Conservation (phyloP, 2,113 vertebrate species). For the Phyllopteryx taeniolatus region DNA sequence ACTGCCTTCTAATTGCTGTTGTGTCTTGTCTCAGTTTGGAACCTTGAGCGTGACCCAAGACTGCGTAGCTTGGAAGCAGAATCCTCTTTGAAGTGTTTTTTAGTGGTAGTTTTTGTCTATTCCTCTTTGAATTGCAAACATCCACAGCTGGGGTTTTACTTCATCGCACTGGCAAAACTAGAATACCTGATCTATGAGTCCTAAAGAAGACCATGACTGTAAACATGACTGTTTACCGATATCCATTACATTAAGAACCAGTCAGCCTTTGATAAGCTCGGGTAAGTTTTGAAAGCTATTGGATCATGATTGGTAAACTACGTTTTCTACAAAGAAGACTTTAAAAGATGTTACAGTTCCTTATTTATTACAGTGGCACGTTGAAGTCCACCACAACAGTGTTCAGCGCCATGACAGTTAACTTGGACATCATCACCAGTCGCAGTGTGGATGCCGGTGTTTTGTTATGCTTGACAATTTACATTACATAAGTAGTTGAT, state of each 20-base stretch:
- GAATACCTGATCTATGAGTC: background rate
- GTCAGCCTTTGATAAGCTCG: too few species aligned
- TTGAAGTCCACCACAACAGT: too few species aligned
- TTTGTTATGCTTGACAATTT: too few species aligned
- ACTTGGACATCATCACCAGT: too few species aligned
- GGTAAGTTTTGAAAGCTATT: too few species aligned
- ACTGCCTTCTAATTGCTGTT: conserved; percentile 6
- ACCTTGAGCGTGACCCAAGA: background rate
- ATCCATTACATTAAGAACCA: background rate
- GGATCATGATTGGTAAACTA: too few species aligned
- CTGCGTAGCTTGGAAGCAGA: background rate
- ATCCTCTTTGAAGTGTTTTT: background rate
- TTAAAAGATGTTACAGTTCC: too few species aligned
- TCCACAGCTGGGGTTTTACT: background rate
- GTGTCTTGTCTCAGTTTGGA: conserved; percentile 9
- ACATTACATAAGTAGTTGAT: too few species aligned
- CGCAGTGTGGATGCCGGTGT: too few species aligned
- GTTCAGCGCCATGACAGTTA: too few species aligned
- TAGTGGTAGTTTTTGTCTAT: background rate
- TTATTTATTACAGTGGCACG: too few species aligned
- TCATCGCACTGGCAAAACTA: background rate
- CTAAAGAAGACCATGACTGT: background rate
- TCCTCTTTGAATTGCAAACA: background rate
- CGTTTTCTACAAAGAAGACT: too few species aligned
- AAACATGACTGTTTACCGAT: background rate